phyloP scores from a whole-genome alignment of 1,140 invertebrate genomes.

The Lethocerus indicus region DNA sequence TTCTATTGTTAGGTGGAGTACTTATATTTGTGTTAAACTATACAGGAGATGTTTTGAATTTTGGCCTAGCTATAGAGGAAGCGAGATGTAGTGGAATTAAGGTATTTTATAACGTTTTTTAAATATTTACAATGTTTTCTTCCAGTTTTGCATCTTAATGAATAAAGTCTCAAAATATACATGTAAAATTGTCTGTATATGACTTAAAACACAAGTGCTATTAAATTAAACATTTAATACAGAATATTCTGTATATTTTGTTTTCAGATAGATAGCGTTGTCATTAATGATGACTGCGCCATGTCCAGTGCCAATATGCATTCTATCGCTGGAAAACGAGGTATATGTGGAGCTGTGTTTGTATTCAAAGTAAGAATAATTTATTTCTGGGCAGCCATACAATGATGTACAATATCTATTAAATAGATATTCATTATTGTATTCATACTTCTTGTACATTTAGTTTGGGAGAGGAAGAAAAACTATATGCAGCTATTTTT shows the following conservation, averaged over 20 bases:
- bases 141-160: neutral
- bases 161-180: neutral
- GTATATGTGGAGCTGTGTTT: conserved; percentile 55
- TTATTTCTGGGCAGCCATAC: neutral
- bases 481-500: no score
- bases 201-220: neutral
- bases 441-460: neutral
- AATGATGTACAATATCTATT: neutral
- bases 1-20: conserved; percentile 38
- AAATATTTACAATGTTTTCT: neutral
- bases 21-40: conserved; percentile 69
- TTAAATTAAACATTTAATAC: neutral
- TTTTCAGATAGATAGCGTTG: conserved; percentile 21
- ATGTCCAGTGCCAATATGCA: conserved; percentile 27
- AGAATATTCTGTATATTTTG: conserved; percentile 4
- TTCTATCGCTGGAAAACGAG: conserved; percentile 44
- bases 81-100: conserved; percentile 42
- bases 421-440: neutral
- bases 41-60: conserved; percentile 74
- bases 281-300: conserved; percentile 58
- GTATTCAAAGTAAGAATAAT: conserved; percentile 40
- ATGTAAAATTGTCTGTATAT: no score
- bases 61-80: conserved; percentile 63
- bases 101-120: conserved; percentile 22
- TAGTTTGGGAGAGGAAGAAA: no score